These are phyloP conservation scores for Polydrusus cervinus DNA, from an alignment of 2,888 invertebrate species.

Conservation along the genomic window DNA sequence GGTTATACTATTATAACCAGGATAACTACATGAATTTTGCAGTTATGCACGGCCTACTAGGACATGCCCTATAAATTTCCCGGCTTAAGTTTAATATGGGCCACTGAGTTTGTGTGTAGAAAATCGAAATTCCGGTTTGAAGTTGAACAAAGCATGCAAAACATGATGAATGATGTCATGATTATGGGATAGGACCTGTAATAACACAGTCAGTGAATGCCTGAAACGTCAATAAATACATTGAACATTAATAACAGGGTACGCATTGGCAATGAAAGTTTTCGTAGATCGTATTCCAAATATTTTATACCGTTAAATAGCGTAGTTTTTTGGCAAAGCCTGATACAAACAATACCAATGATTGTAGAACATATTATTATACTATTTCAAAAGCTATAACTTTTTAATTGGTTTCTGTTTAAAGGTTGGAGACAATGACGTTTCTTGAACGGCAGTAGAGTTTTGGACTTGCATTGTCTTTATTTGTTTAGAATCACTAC, in stretches of 20 bases:
- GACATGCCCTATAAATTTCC: slow-evolving; percentile 21
- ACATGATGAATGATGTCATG: slow-evolving; percentile 21
- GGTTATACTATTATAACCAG: slow-evolving; percentile 1
- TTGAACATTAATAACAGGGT: neutral
- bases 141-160: slow-evolving; percentile 17
- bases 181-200: slow-evolving; percentile 19
- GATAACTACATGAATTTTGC: slow-evolving; percentile 8
- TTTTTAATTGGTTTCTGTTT: too few relatives aligned
- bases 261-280: neutral
- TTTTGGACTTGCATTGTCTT: too few relatives aligned
- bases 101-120: slow-evolving; percentile 21
- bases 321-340: too few relatives aligned
- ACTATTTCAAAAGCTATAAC: too few relatives aligned
- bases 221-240: neutral
- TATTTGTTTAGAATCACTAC: too few relatives aligned
- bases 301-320: too few relatives aligned
- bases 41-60: slow-evolving; percentile 11
- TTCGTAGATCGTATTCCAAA: too few relatives aligned
- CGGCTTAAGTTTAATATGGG: slow-evolving; percentile 17
- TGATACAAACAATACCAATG: too few relatives aligned
- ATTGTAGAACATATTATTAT: too few relatives aligned
- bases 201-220: neutral
- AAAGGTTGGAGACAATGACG: too few relatives aligned
- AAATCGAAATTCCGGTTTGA: slow-evolving; percentile 23
- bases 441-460: too few relatives aligned